phyloP scores from a whole-genome alignment of 1,140 invertebrate species.

The Paralvinella palmiformis region DNA sequence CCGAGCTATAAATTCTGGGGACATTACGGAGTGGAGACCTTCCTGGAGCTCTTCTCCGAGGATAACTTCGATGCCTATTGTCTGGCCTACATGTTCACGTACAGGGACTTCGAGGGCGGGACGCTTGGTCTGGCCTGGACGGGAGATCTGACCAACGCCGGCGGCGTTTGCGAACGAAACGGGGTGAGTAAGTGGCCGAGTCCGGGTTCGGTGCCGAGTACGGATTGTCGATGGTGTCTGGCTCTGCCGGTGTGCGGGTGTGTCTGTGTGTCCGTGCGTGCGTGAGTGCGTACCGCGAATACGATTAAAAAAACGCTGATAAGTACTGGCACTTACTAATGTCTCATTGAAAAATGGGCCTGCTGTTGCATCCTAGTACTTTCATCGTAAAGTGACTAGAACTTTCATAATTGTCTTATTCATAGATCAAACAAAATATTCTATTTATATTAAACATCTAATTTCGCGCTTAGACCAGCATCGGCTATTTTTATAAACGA shows the following conservation, averaged over 20 bases:
- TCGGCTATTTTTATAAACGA: no score
- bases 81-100: conserved; percentile 95
- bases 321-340: not conserved
- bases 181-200: conserved; percentile 17
- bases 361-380: no score
- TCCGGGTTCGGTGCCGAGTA: not conserved
- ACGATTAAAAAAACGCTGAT: not conserved
- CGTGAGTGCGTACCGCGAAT: not conserved
- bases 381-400: no score
- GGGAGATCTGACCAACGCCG: conserved; percentile 71
- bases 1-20: conserved; percentile 81
- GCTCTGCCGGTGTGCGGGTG: not conserved
- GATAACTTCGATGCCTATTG: conserved; percentile 77
- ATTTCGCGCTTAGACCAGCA: no score
- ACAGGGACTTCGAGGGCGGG: conserved; percentile 91
- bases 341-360: no score
- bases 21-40: conserved; percentile 93
- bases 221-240: not conserved
- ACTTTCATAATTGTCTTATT: no score
- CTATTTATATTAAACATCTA: no score
- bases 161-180: conserved; percentile 96
- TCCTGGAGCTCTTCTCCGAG: conserved; percentile 91
- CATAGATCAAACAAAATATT: no score
- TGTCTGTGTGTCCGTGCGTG: not conserved
- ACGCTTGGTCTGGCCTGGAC: conserved; percentile 98